phyloP scores from a whole-genome alignment of 2,797 vertebrate species.

The Tokudaia tokunoshimensis region DNA sequence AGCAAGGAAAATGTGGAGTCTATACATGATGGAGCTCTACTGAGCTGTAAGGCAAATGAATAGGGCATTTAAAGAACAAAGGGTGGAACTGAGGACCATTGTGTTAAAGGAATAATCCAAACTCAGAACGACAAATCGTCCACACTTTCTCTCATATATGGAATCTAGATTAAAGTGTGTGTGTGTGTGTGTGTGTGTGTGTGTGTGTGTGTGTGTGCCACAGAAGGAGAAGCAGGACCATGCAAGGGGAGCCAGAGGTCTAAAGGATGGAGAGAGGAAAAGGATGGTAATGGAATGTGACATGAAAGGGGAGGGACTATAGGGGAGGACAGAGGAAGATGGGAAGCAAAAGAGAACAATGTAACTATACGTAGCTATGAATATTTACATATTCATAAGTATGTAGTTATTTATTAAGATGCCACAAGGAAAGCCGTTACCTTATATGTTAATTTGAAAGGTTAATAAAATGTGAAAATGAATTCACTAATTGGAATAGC shows the following conservation, averaged over 20 bases:
- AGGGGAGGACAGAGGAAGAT: background rate
- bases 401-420: background rate
- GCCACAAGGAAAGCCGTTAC: background rate
- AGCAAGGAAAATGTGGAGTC: background rate
- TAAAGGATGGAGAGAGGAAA: background rate
- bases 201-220: background rate
- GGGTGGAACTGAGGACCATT: background rate
- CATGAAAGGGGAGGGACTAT: background rate
- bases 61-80: background rate
- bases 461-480: background rate
- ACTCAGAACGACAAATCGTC: background rate
- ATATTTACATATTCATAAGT: background rate
- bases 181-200: background rate
- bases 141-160: background rate
- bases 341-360: background rate
- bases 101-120: background rate
- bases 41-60: background rate
- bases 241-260: background rate
- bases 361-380: background rate
- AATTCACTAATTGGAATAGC: constrained; percentile 8
- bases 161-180: background rate
- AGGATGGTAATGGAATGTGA: no score
- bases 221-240: background rate
- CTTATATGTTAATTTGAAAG: background rate
- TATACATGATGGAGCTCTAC: background rate